Evolutionary conservation across 2,113 vertebrate genomes (phyloP), one percentile per base, ranked within the genome.

Genomic region (Eclectus roratus): DNA sequence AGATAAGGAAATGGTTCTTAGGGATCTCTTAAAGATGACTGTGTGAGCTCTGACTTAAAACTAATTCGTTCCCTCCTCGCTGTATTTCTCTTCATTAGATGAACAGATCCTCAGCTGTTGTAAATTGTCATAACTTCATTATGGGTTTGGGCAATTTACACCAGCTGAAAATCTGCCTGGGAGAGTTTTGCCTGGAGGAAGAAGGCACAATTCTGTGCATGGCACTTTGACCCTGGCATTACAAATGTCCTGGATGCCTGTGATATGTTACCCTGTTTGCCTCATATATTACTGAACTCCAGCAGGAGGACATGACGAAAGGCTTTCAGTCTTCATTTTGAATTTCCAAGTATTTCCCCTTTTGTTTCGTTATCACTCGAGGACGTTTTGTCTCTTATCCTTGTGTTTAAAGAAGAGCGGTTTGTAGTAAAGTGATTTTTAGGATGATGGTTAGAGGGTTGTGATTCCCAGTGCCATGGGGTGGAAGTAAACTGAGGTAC

Each of bases 91-190:
- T 85, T 94, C 91, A n/a, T 88, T 85, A 88, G 86, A 4, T 1
- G 65, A 87, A 41, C 95, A 77, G 86, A 85, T 82, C 93, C 89
- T 93, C 91, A 93, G 89, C 91, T 92, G 91, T 27, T 65, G 56
- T 15, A 66, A 94, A 94, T 91, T 68, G 91, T 81, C 70, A 8
- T 76, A 76, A 90, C 79, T 91, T 91, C 89, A 61, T 95, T 93
- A 74, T 3, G 65, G 91, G 83, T 61, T 87, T 25, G 56, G 86
- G 89, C 88, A 56, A 81, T 96, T 88, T 78, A 84, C 89, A 90
- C 88, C 89, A 37, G 91, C 91, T 85, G 89, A 90, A 81, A 61
- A 80, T 68, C 77, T 76, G 91, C 91, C 72, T 76, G 76, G 66
- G 83, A 81, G 91, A 52, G 61, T 35, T 88, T 29, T 90, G 79